Evolutionary conservation across 1,140 invertebrate species (phyloP).

Genomic region (Dreissena rostriformis): DNA sequence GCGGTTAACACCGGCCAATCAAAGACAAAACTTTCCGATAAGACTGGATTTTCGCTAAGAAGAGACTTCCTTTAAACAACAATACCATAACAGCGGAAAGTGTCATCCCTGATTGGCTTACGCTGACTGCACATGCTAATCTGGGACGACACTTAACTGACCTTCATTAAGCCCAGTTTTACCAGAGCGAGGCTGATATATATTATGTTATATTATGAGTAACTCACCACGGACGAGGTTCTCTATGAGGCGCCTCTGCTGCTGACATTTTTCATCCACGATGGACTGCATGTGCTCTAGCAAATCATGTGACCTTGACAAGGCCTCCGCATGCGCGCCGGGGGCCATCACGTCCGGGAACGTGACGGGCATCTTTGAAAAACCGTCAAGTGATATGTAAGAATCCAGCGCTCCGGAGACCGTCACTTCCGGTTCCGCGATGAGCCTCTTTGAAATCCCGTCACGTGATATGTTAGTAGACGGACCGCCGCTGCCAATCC

Average conservation of each 20-base stretch:
- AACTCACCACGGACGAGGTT: conserved; percentile 53
- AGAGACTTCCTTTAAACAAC: no score
- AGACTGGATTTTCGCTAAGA: no score
- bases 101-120: no score
- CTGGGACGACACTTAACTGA: no score
- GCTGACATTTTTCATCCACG: conserved; percentile 61
- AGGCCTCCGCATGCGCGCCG: conserved; percentile 57
- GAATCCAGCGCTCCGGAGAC: background rate
- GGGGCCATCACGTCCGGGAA: background rate
- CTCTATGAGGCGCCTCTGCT: conserved; percentile 64
- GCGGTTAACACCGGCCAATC: no score
- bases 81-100: no score
- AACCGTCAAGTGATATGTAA: background rate
- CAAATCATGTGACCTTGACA: conserved; percentile 68
- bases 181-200: no score
- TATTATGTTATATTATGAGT: background rate
- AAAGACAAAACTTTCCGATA: no score
- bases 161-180: no score
- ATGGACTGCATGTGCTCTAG: conserved; percentile 64
- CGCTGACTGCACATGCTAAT: no score
- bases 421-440: background rate
- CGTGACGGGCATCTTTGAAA: background rate
- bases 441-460: no score
- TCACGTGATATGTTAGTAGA: no score
- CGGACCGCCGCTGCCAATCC: background rate